Conservation (phyloP, 2,797 vertebrate species). For the Streptopelia turtur region DNA sequence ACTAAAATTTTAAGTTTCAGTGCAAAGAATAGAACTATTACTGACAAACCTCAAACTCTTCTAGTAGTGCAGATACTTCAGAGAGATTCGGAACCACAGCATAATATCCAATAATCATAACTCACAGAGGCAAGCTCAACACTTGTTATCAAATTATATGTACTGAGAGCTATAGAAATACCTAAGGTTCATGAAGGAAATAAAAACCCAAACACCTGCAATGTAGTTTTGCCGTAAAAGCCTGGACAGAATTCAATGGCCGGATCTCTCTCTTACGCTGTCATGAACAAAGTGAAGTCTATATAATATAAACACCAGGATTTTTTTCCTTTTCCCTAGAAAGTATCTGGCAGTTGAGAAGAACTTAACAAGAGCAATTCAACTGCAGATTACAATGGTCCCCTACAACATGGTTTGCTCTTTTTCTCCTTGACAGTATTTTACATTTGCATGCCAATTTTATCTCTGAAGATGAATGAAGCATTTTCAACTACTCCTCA, state of each 20-base stretch:
- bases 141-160: background rate
- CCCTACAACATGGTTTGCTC: background rate
- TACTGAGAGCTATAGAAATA: background rate
- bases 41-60: background rate
- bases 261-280: background rate
- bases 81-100: background rate
- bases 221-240: background rate
- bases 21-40: background rate
- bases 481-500: background rate
- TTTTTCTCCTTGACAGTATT: background rate
- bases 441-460: background rate
- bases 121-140: background rate
- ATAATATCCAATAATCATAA: background rate
- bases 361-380: background rate
- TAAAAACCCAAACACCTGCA: background rate
- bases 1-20: background rate
- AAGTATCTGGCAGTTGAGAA: background rate
- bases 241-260: background rate
- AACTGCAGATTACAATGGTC: background rate
- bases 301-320: background rate
- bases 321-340: background rate
- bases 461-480: constrained; percentile 7
- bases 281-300: background rate
- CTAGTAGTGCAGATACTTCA: background rate
- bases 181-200: background rate